Base-by-base conservation (phyloP, 2,113 vertebrate species). In the Phycodurus eques region DNA sequence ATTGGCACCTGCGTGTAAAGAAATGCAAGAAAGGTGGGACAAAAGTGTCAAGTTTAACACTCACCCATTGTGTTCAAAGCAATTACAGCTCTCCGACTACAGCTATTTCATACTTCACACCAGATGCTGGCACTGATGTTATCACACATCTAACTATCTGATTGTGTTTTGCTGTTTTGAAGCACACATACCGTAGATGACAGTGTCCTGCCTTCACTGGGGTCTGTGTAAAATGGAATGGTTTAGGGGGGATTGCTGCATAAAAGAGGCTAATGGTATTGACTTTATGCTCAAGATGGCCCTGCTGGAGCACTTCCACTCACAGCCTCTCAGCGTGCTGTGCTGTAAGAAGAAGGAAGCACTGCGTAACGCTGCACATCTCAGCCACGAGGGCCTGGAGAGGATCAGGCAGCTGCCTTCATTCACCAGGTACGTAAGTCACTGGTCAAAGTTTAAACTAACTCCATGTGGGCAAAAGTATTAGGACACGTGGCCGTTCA, bases 241-340 rank as follows among this genome's bases (percentile, higher is more conserved):
- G 13, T 10, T 69, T 51, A 27, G 17, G 72, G 33, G 51, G 9
- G 20, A 56, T 56, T 19, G 11, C 20, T 56, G 53, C 53, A 35
- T 35, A 17, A 61, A 35, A 61, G n/a, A 6, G 10, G 14, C 59
- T 57, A 33, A 35, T 9, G 15, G 4, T 7, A 35, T 61, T 0
- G 6, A 72, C 43, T 43, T 0, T 91, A 43, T 73, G 71, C 87
- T 47, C 7, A 46, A 99, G 98, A 91, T 99, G 77, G 94, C 94
- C 57, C 70, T 97, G 46, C 79, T 98, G 83, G 98, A 99, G 75
- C 98, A 99, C 88, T 99, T 96, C 84, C 91, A 92, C 88, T 93
- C 91, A 7, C 92, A 98, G 80, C 95, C 97, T 33, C 91, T 99
- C 33, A 99, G 97, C 80, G 80, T 96, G 22, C 88, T 99, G 44